Base-by-base conservation (phyloP, 2,797 vertebrate genomes). In the Sebastes jordani region DNA sequence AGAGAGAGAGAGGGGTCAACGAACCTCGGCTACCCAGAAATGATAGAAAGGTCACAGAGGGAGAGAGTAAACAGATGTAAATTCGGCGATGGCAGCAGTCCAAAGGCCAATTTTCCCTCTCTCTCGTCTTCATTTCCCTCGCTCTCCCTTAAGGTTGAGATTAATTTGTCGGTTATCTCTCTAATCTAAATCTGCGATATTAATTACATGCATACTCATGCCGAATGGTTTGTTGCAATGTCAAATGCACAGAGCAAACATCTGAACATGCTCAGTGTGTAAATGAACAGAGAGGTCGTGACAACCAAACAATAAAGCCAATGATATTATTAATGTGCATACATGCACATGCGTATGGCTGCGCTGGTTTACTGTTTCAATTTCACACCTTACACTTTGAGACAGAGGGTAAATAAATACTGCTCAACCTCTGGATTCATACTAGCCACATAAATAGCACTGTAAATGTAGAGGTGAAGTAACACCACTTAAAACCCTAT, bases 61-160 rank as follows among this genome's bases (percentile, higher is more conserved):
- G 36, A 78, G 89, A 94, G 90, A 91, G 92, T 94, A 94, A 96
- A 96, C 94, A 96, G 91, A 95, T 96, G 93, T 93, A 95, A 95
- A 95, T 94, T 89, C 73, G 83, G 83, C 74, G 92, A 93, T 93
- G 93, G 86, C 92, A 93, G 90, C 73, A 80, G 55, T 94, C 93
- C 95, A 94, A 91, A 87, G 80, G 86, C 88, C 89, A 89, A 81
- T 72, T 76, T 82, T 83, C 6, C 22, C 22, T 27, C 46, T 59
- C 80, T 78, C 74, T 42, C 27, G 6, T 56, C 55, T 59, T 86
- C 58, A 66, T 55, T 65, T 74, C 38, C 83, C 87, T 85, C 11
- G 6, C 32, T 80, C 65, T 80, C 87, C 81, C 85, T 80, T 90
- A 89, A 95, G 93, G 88, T 89, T 92, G 88, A 92, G 72, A 92